Evolutionary conservation across 2,797 vertebrate species (phyloP).

Genomic region (Microctenopoma stevenorrisi): DNA sequence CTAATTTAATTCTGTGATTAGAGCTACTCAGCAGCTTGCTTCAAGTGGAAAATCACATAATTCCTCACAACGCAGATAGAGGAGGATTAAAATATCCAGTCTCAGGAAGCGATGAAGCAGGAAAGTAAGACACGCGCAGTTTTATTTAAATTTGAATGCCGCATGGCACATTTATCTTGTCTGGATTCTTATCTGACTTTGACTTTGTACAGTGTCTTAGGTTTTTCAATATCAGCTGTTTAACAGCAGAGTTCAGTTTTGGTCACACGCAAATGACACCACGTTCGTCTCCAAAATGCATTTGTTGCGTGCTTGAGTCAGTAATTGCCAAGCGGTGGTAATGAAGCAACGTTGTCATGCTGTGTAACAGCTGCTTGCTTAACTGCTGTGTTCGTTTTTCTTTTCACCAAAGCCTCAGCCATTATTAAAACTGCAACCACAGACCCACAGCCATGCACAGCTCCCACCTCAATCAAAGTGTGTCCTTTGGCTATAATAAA

Average conservation of each 20-base stretch:
- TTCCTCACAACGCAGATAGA: conserved; percentile 22
- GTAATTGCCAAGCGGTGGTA: conserved; percentile 24
- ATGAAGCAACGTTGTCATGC: conserved; percentile 32
- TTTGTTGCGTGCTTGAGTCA: conserved; percentile 1
- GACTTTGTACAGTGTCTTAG: not conserved
- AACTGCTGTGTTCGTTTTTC: conserved; percentile 39
- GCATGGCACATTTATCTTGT: conserved; percentile 20
- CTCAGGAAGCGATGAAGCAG: conserved; percentile 33
- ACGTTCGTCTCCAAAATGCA: not conserved
- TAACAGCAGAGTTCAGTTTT: not conserved
- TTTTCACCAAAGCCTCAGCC: conserved; percentile 18
- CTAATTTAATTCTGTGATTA: conserved; percentile 45
- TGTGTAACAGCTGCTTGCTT: conserved; percentile 56
- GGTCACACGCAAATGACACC: not conserved
- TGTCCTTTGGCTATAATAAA: conserved; percentile 31
- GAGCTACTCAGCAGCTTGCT: conserved; percentile 32
- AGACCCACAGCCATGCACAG: conserved; percentile 11
- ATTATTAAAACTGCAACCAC: conserved; percentile 40
- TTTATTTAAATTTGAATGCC: conserved; percentile 41
- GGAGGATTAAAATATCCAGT: conserved; percentile 17
- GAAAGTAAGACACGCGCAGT: conserved; percentile 51
- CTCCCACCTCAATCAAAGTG: conserved; percentile 16
- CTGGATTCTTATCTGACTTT: conserved; percentile 4
- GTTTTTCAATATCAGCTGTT: not conserved
- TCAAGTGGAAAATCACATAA: conserved; percentile 36